Conservation (phyloP, 2,888 invertebrate genomes). For the Creontiades dilutus region DNA sequence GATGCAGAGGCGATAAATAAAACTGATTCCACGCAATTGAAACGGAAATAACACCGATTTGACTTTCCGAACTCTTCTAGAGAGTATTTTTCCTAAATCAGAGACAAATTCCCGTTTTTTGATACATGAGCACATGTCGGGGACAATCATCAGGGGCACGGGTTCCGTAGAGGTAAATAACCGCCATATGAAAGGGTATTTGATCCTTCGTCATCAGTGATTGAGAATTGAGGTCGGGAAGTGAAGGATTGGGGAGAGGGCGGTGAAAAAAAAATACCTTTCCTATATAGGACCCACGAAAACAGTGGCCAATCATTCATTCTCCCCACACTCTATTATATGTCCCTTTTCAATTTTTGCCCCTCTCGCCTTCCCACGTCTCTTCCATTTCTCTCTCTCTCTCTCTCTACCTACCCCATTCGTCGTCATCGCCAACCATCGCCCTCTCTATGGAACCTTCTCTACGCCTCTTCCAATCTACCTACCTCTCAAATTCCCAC, state of each 20-base stretch:
- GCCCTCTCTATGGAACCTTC: background rate
- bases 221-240: conserved; percentile 37
- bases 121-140: conserved; percentile 22
- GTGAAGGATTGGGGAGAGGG: background rate
- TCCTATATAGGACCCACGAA: background rate
- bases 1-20: too few relatives aligned
- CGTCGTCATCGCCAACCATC: background rate
- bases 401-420: too few relatives aligned
- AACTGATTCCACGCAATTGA: too few relatives aligned
- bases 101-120: background rate
- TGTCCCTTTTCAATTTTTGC: conserved; percentile 37
- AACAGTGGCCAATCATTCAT: conserved; percentile 48
- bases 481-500: conserved; percentile 17
- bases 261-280: background rate
- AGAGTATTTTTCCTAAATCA: background rate
- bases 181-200: conserved; percentile 22
- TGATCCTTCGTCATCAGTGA: conserved; percentile 44
- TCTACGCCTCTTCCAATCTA: too few relatives aligned
- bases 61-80: too few relatives aligned
- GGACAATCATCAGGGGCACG: background rate
- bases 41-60: too few relatives aligned
- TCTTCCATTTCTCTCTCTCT: background rate
- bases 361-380: background rate
- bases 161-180: conserved; percentile 6
- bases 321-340: conserved; percentile 30